A percentile compares a stretch with the other conserved stretches of the same genome.
These are phyloP conservation scores for Anagyrus pseudococci DNA, from an alignment of 2,888 invertebrate species.

Conservation along the genomic window DNA sequence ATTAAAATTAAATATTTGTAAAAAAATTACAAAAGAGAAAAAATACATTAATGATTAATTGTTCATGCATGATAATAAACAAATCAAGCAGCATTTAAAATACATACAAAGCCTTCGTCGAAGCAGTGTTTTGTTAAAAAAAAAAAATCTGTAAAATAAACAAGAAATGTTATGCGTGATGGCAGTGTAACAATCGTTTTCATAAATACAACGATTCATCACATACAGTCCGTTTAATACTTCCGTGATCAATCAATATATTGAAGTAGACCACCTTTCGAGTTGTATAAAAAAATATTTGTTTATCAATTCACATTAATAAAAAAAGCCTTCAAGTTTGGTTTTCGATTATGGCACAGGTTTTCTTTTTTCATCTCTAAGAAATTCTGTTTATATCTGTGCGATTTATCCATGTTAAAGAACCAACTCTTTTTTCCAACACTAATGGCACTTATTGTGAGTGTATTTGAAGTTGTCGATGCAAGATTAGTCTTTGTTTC, in stretches of 20 bases:
- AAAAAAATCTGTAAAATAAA: too few relatives aligned
- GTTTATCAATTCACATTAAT: too few relatives aligned
- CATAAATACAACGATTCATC: too few relatives aligned
- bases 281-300: too few relatives aligned
- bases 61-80: conserved; percentile 3
- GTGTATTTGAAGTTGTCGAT: too few relatives aligned
- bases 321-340: too few relatives aligned
- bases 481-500: background rate
- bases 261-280: too few relatives aligned
- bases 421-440: background rate
- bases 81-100: background rate
- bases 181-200: too few relatives aligned
- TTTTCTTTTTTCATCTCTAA: background rate
- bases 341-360: background rate
- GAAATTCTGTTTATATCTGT: background rate
- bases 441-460: background rate
- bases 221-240: too few relatives aligned
- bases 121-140: too few relatives aligned
- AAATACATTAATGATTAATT: conserved; percentile 19
- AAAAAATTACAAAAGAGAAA: conserved; percentile 11
- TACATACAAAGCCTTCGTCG: background rate
- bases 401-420: background rate
- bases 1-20: conserved; percentile 13
- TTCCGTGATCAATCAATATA: too few relatives aligned
- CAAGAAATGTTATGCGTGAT: too few relatives aligned